Conservation (phyloP, 1,140 invertebrate genomes). For the Meteorus sp. region DNA sequence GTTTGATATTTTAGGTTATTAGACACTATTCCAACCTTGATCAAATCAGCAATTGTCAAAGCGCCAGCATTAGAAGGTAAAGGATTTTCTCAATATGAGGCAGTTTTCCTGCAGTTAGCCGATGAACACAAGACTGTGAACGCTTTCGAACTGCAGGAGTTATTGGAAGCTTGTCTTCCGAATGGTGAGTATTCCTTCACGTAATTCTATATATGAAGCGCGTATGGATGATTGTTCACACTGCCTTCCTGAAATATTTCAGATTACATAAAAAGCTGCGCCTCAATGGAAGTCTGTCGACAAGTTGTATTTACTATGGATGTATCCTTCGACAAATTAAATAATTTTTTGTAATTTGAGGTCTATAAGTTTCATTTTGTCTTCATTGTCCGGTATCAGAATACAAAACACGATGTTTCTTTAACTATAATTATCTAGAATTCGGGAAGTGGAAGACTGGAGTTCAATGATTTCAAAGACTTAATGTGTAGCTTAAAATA, state of each 20-base stretch:
- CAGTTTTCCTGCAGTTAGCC: slow-evolving; percentile 85
- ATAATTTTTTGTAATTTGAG: slow-evolving; percentile 13
- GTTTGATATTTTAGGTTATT: slow-evolving; percentile 60
- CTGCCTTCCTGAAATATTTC: slow-evolving; percentile 32
- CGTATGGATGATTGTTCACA: not conserved
- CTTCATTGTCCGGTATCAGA: not conserved
- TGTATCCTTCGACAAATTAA: slow-evolving; percentile 63
- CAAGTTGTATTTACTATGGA: slow-evolving; percentile 88
- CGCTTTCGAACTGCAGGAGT: slow-evolving; percentile 88
- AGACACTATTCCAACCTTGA: slow-evolving; percentile 72
- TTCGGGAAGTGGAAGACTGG: slow-evolving; percentile 78
- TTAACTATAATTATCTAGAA: slow-evolving; percentile 62
- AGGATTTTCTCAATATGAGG: slow-evolving; percentile 84
- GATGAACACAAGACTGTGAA: slow-evolving; percentile 88
- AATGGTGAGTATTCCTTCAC: slow-evolving; percentile 65
- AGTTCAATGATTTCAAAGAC: slow-evolving; percentile 87
- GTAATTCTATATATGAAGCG: not conserved
- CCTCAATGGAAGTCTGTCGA: slow-evolving; percentile 87
- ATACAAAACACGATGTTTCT: slow-evolving; percentile 23
- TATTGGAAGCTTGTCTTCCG: slow-evolving; percentile 87
- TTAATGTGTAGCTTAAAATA: slow-evolving; percentile 89
- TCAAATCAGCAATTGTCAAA: slow-evolving; percentile 75
- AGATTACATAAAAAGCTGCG: slow-evolving; percentile 94
- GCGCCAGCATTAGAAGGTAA: slow-evolving; percentile 73
- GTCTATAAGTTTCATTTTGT: not conserved